Conservation (phyloP, 2,888 invertebrate genomes). For the Sminthurinus aureus region DNA sequence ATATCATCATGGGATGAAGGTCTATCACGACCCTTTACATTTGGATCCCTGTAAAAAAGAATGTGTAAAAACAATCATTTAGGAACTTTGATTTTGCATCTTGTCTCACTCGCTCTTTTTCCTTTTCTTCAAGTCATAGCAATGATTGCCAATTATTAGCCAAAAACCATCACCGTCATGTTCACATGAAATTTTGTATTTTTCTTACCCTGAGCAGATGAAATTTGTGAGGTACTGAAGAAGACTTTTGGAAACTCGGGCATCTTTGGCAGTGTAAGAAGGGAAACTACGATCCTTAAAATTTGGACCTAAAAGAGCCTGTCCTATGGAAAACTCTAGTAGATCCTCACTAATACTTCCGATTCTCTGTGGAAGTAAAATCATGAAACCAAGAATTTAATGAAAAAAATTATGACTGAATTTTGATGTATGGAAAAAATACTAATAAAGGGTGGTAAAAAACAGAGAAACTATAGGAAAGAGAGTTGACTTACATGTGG, state of each 20-base stretch:
- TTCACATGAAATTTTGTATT: conserved; percentile 54
- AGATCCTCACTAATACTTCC: conserved; percentile 59
- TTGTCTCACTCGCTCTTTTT: no score
- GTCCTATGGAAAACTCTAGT: conserved; percentile 59
- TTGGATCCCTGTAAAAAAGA: conserved; percentile 72
- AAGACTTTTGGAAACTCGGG: conserved; percentile 55
- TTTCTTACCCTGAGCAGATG: conserved; percentile 57
- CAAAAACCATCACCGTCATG: no score
- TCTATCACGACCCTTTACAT: conserved; percentile 64
- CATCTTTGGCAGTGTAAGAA: conserved; percentile 55
- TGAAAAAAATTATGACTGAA: not conserved
- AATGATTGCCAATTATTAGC: no score
- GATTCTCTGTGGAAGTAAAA: conserved; percentile 49
- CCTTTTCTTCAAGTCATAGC: no score
- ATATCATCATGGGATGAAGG: conserved; percentile 58
- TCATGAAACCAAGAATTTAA: not conserved
- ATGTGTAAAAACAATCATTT: no score
- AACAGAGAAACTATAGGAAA: no score
- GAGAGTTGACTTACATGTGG: conserved; percentile 72
- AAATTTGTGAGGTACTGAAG: conserved; percentile 59
- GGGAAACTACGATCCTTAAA: conserved; percentile 55
- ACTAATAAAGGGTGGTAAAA: no score
- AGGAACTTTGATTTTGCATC: no score
- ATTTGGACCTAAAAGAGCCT: conserved; percentile 50
- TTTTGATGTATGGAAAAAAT: not conserved